Evolutionary conservation across 2,888 invertebrate genomes (phyloP).

Genomic region (Acanthoscelides obtectus): DNA sequence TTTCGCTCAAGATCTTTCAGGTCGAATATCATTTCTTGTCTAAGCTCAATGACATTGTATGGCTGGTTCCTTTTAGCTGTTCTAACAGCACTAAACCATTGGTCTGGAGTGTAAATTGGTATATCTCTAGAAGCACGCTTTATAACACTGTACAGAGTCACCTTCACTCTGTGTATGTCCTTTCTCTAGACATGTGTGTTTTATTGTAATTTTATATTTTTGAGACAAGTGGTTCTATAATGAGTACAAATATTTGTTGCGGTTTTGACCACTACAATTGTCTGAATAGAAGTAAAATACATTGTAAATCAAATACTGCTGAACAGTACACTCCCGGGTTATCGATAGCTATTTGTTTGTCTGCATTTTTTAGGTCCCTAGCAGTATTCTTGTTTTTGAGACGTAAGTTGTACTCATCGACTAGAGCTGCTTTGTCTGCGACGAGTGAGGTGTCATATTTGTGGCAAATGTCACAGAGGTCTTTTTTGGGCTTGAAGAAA

Average conservation of each 20-base stretch:
- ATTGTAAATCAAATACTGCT: constrained; percentile 17
- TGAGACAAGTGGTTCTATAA: constrained; percentile 13
- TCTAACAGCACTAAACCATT: too few relatives aligned
- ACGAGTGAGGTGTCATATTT: constrained; percentile 14
- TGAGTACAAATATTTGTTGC: constrained; percentile 12
- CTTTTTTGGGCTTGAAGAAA: constrained; percentile 28
- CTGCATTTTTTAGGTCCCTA: constrained; percentile 22
- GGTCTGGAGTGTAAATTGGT: too few relatives aligned
- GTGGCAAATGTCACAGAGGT: constrained; percentile 20
- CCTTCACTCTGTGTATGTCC: constrained; percentile 16
- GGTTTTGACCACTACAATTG: constrained; percentile 16
- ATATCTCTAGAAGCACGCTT: neutral
- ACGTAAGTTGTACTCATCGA: too few relatives aligned
- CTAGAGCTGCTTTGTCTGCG: constrained; percentile 17
- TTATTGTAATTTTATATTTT: constrained; percentile 9
- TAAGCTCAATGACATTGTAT: too few relatives aligned
- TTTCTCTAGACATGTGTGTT: constrained; percentile 12
- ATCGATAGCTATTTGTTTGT: constrained; percentile 5
- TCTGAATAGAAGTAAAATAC: constrained; percentile 13
- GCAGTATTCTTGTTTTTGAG: constrained; percentile 1
- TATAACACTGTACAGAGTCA: constrained; percentile 12
- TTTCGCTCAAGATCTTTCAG: too few relatives aligned
- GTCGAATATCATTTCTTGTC: too few relatives aligned
- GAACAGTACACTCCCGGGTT: neutral
- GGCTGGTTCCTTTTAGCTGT: too few relatives aligned